Base-by-base conservation (phyloP, 2,113 vertebrate species). In the Cromileptes altivelis region DNA sequence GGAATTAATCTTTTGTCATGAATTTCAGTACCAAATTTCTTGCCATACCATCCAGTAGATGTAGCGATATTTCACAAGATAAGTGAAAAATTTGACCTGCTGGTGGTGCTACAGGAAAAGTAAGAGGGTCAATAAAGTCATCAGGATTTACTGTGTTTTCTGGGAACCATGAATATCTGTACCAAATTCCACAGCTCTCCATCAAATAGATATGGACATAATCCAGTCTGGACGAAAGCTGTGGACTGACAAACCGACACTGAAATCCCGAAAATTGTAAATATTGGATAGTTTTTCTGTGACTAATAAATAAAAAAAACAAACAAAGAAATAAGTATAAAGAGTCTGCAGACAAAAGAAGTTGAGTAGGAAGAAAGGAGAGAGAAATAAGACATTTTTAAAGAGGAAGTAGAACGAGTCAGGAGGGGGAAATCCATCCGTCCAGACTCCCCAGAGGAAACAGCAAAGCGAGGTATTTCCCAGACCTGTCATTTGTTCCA, bases 401-500 rank as follows among this genome's bases (percentile, higher is more conserved):
- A 18, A 76, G 57, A 73, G 58, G 53, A 42, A 14, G 25, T 45
- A 71, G 70, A 61, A 52, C 0, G n/a, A 56, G 45, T 77, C 33
- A 0, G 60, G 70, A 63, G 67, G 0, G 50, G 75, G 58, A 27
- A 9, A 83, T 83, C 75, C 82, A 88, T 84, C 85, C 67, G 21
- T 0, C 19, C 63, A 52, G n/a, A 55, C 67, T 83, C 85, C 70
- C 73, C 42, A 1, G 79, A 80, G 85, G 87, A 75, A 68, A 47
- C 53, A 7, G 19, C 9, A 50, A 15, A 47, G 57, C 10, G 25
- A 69, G 65, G 83, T 75, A 60, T 89, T 87, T 89, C 85, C 85
- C 85, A 90, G 77, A 82, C 67, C 56, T 49, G 70, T 64, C 77
- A 1, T 85, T 27, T 71, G 25, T 57, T 14, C 57, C 77, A 18